A percentile compares a stretch with the other conserved stretches of the same genome.
Evolutionary conservation across 2,797 vertebrate species (phyloP).

Genomic region (Phataginus tetradactyla): DNA sequence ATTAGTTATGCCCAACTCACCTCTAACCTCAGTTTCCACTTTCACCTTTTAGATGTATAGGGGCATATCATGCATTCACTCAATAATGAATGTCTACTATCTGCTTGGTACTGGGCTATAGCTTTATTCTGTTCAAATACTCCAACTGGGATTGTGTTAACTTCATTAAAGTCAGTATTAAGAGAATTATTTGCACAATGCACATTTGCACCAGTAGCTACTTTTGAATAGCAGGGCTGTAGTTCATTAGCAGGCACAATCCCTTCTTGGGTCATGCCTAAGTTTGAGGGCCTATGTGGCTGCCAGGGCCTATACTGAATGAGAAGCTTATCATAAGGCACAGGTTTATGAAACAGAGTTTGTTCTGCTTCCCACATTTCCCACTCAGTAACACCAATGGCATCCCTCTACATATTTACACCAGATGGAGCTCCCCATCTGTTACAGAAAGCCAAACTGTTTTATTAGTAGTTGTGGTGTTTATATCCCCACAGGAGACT

Average conservation of each 20-base stretch:
- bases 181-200: background rate
- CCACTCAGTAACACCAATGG: slow-evolving; percentile 44
- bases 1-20: background rate
- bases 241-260: background rate
- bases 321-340: background rate
- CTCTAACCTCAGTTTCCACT: background rate
- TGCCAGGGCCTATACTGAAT: background rate
- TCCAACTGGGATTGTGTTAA: background rate
- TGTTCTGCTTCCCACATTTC: slow-evolving; percentile 1
- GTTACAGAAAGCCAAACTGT: slow-evolving; percentile 64
- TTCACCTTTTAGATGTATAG: slow-evolving; percentile 5
- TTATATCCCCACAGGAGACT: slow-evolving; percentile 37
- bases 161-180: background rate
- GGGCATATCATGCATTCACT: background rate
- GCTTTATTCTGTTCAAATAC: background rate
- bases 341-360: background rate
- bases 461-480: slow-evolving; percentile 58
- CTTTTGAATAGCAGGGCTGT: background rate
- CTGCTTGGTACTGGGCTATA: background rate
- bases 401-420: slow-evolving; percentile 53
- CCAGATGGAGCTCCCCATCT: slow-evolving; percentile 66
- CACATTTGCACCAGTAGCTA: background rate
- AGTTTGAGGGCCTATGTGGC: background rate
- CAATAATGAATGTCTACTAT: background rate
- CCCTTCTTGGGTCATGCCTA: background rate